Base-by-base conservation (phyloP, 2,113 vertebrate genomes). In the Cygnus atratus region DNA sequence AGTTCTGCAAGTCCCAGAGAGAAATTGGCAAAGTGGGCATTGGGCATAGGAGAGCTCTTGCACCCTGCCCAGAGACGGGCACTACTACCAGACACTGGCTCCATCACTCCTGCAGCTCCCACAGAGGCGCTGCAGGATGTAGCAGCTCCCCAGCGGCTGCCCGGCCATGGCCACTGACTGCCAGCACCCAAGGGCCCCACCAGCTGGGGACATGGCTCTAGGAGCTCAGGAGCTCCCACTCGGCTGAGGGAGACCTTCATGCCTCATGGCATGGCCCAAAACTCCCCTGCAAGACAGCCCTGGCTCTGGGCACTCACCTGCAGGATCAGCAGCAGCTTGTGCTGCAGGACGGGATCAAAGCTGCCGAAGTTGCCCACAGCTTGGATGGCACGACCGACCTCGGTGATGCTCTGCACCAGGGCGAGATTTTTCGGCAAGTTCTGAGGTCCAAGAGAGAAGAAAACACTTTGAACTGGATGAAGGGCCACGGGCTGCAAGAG, bases 51-150 rank as follows among this genome's bases (percentile, higher is more conserved):
- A 73, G 24, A 80, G 37, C 43, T 21, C 29, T 80, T 12, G 16
- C 8, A 7, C 28, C 16, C 39, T 5, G 52, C 52, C 35, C 6
- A 5, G 25, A 15, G 33, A 43, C 28, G 44, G 35, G 15, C 50
- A 26, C 21, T 50, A 6, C 31, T 37, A 39, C 7, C 58, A 44
- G 58, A 28, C 11, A 19, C 58, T 25, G 48, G 57, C 41, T 50
- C 25, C 9, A 2, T 37, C 39, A 33, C 10, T 24, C 13, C 74
- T 21, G 55, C 0, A 0, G 12, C 18, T 15, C 43, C 52, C 50
- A n/a, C 68, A 58, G 11, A 26, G 50, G 57, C 13, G 28, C 46
- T 0, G 1, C n/a, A 26, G 43, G 41, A 65, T 5, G 29, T 19
- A 58, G 57, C 57, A n/a, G 31, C 31, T 58, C 57, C 31, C 31